Evolutionary conservation across 35 echinoderm and acorn worm species (phyloP), one percentile per base, ranked within the genome.

Genomic region (Amphiura filiformis): DNA sequence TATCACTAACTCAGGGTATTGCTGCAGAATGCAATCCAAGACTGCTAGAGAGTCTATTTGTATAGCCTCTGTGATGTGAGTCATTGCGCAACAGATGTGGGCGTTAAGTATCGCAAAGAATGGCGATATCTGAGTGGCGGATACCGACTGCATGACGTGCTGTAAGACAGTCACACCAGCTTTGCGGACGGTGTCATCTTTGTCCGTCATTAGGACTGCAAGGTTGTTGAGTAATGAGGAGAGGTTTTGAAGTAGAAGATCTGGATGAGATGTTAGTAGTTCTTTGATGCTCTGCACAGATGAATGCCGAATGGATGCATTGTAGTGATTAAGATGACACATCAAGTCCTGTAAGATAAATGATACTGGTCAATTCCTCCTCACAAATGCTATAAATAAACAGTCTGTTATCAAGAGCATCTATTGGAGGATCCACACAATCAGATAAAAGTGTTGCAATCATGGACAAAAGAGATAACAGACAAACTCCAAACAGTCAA

Each of bases 241-340:
- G 30, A 99, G 65, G 77, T 99, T 87, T 39, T 84, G 85, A 34
- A 83, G 78, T 4, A 99, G 70, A 0, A 94, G 86, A 28, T 37
- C 20, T 22, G 85, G 83, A 65, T 99, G 87, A 36, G 87, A 38
- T 1, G 84, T 61, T 33, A 99, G 84, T 17, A 99, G 90, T 26
- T 94, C 89, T 35, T 95, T 94, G 31, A 95, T 86, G 15, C 90
- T 81, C 2, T 44, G n/a, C 0, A 99, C 38, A 7, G 90, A 81
- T 34, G 82, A 49, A 14, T 61, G 80, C 39, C 96, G 35, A n/a
- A 99, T 78, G 34, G 88, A 79, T 31, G 78, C 41, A 90, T 99
- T 99, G 87, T 99, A 99, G 39, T 99, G 96, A 49, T 99, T 99
- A 70, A 93, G 64, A 37, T 94, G 93, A 61, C 89, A 92, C 30